phyloP scores from a whole-genome alignment of 2,888 invertebrate genomes.

The Tenthredo amoena region DNA sequence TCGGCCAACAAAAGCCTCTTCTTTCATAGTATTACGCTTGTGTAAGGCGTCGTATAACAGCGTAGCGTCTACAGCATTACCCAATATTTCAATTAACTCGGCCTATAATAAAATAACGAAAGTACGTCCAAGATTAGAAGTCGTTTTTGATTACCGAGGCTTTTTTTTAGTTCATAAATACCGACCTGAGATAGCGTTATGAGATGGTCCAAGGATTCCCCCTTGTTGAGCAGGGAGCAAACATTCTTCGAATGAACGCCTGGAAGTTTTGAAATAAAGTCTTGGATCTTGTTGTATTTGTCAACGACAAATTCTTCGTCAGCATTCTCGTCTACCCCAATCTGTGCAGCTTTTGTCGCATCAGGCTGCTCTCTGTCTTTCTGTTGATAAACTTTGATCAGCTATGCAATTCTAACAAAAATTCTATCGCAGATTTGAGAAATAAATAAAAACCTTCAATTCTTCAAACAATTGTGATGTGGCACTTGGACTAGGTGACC shows the following conservation, averaged over 20 bases:
- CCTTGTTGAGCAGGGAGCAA: slow-evolving; percentile 86
- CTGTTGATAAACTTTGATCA: slow-evolving; percentile 76
- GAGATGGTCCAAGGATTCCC: slow-evolving; percentile 84
- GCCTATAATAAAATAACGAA: slow-evolving; percentile 78
- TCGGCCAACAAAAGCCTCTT: slow-evolving; percentile 66
- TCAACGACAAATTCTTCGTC: slow-evolving; percentile 79
- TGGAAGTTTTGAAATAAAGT: slow-evolving; percentile 92
- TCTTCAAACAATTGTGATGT: slow-evolving; percentile 98
- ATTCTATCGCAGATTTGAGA: background rate
- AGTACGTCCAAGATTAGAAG: background rate
- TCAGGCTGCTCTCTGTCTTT: slow-evolving; percentile 91
- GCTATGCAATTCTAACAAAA: slow-evolving; percentile 36
- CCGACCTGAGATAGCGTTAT: slow-evolving; percentile 81
- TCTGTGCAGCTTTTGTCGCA: slow-evolving; percentile 84
- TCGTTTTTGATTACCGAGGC: background rate
- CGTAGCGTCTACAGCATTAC: slow-evolving; percentile 86
- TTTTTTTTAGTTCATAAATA: background rate
- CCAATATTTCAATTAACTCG: slow-evolving; percentile 86
- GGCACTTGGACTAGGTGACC: slow-evolving; percentile 98
- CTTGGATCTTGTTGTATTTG: slow-evolving; percentile 88
- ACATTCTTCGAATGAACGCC: slow-evolving; percentile 94
- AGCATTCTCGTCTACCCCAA: slow-evolving; percentile 84
- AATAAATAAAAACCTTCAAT: slow-evolving; percentile 84
- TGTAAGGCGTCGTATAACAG: slow-evolving; percentile 87
- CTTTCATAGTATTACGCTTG: slow-evolving; percentile 82